phyloP scores from a whole-genome alignment of 2,888 invertebrate genomes.

The Petrolisthes cinctipes region DNA sequence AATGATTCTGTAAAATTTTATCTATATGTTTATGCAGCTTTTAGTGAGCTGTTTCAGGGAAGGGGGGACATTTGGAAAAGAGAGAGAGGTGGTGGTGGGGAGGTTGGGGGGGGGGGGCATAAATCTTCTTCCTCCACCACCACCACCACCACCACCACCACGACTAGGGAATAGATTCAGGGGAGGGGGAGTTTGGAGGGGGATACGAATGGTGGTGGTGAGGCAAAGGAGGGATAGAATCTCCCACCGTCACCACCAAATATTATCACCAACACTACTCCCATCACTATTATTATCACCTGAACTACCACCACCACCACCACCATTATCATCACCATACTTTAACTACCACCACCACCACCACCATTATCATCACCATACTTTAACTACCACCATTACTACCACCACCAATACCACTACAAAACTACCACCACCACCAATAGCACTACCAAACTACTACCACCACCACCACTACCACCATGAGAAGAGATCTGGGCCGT shows the following conservation, averaged over 20 bases:
- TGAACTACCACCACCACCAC: neutral
- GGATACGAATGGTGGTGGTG: neutral
- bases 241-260: slow-evolving; percentile 11
- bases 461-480: neutral
- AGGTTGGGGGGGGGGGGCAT: neutral
- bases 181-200: neutral
- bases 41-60: no score
- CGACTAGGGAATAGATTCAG: no score
- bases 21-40: no score
- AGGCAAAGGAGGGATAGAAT: neutral
- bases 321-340: no score
- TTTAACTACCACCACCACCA: neutral
- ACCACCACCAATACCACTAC: neutral
- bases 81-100: neutral
- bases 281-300: neutral
- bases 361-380: neutral
- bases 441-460: no score
- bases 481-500: neutral
- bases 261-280: neutral
- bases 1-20: no score
- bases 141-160: no score
- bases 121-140: no score
- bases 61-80: neutral
- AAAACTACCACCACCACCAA: neutral
- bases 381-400: neutral